Conservation (phyloP, 2,113 vertebrate species). For the Lamprotornis superbus region DNA sequence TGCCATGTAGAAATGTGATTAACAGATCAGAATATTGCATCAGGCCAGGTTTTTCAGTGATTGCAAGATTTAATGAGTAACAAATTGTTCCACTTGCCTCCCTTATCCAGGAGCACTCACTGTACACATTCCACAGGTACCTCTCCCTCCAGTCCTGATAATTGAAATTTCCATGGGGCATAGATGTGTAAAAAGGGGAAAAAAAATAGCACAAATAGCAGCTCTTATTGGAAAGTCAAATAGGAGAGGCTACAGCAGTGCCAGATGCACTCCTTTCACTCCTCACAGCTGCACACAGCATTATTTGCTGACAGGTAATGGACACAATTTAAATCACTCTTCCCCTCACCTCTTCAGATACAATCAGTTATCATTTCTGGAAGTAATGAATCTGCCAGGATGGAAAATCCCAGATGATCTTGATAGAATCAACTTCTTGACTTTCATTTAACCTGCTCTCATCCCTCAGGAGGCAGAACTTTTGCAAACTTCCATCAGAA, state of each 20-base stretch:
- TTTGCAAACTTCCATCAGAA: background rate
- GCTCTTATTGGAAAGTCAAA: background rate
- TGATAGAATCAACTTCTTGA: constrained; percentile 35
- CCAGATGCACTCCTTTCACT: background rate
- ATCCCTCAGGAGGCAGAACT: constrained; percentile 12
- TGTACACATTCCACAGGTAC: background rate
- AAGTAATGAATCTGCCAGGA: constrained; percentile 64
- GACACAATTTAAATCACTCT: constrained; percentile 36
- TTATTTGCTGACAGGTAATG: constrained; percentile 47
- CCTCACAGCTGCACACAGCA: background rate
- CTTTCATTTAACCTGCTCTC: constrained; percentile 61
- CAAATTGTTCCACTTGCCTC: background rate
- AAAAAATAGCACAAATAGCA: background rate
- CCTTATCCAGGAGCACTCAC: background rate
- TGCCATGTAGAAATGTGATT: constrained; percentile 24
- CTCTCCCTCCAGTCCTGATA: background rate
- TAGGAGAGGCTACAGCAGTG: background rate
- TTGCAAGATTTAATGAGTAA: background rate
- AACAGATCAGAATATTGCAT: background rate
- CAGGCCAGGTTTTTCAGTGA: background rate
- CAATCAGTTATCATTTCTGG: constrained; percentile 52
- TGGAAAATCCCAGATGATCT: constrained; percentile 44
- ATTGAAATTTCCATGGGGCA: background rate
- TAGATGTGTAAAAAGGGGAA: background rate
- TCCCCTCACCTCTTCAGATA: constrained; percentile 39